Evolutionary conservation across 2,797 vertebrate genomes (phyloP), one percentile per base, ranked within the genome.

Genomic region (Neomorphus geoffroyi): DNA sequence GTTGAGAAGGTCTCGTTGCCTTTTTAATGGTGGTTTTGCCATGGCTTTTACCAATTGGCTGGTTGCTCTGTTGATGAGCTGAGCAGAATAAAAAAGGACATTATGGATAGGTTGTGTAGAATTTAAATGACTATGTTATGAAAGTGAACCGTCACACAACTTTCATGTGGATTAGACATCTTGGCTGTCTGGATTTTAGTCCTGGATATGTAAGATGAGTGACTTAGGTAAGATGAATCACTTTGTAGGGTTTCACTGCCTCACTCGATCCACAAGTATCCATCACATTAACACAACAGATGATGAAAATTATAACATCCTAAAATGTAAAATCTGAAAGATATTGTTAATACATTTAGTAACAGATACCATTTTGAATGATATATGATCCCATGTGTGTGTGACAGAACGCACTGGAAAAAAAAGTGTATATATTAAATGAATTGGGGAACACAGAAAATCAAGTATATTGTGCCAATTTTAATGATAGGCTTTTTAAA

Each of bases 381-480:
- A 19, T n/a, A 2, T 41, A 3, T 51, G 3, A 14, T 91, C 4
- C 37, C 6, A 6, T 60, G 18, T 4, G 2, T 4, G 2, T 32
- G 10, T 62, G 41, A 80, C 43, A 81, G 32, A 78, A 11, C 19
- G 75, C 32, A 39, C 1, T 33, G 16, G 9, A 17, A 66, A 85
- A 79, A 61, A 18, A 69, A 17, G 14, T 33, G 12, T 6, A 33
- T 3, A 10, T 28, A 57, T 5, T 30, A 86, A 50, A 57, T 48
- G 13, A 81, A 39, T 17, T 27, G 16, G 15, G 22, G 13, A 57
- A 60, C 8, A 12, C 14, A 48, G 61, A 33, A 81, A 90, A 65
- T 67, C 14, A 74, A 37, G 13, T 10, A 19, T 75, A 46, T 32
- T 50, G 30, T 78, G 41, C 19, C 9, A 72, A 50, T 81, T 94